Conservation (phyloP, 2,113 vertebrate genomes). For the Syngnathoides biaculeatus region DNA sequence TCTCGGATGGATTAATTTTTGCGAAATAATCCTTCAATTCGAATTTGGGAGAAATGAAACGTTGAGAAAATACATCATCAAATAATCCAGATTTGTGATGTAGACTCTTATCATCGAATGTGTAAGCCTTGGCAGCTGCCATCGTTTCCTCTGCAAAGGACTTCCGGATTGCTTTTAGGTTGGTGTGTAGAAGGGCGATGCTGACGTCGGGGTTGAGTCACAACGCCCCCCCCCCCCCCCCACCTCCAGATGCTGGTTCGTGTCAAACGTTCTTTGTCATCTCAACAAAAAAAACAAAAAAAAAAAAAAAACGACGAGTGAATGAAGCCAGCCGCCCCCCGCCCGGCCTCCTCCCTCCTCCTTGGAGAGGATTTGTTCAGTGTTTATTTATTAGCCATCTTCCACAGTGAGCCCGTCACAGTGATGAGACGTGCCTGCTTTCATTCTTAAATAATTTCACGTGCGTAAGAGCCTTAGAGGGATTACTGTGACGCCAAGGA, state of each 20-base stretch:
- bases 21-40: neutral
- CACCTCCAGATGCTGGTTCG: constrained; percentile 29
- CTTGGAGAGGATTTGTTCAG: constrained; percentile 52
- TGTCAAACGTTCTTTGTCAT: constrained; percentile 33
- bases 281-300: no score
- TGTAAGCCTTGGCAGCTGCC: neutral
- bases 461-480: constrained; percentile 73
- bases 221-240: constrained; percentile 39
- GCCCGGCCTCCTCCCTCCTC: constrained; percentile 1
- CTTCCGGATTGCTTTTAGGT: neutral
- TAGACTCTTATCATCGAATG: neutral
- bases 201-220: constrained; percentile 42
- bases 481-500: constrained; percentile 70
- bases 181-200: neutral
- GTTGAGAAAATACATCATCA: neutral
- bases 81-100: neutral
- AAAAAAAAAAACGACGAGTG: constrained; percentile 9
- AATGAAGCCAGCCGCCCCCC: constrained; percentile 5
- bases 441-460: constrained; percentile 66
- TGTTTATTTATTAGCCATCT: constrained; percentile 64
- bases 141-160: constrained; percentile 1
- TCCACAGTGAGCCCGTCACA: constrained; percentile 41
- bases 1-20: no score
- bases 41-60: neutral
- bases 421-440: constrained; percentile 58